These are phyloP conservation scores for Macropodus opercularis DNA, from an alignment of 2,797 vertebrate genomes.

Conservation along the genomic window DNA sequence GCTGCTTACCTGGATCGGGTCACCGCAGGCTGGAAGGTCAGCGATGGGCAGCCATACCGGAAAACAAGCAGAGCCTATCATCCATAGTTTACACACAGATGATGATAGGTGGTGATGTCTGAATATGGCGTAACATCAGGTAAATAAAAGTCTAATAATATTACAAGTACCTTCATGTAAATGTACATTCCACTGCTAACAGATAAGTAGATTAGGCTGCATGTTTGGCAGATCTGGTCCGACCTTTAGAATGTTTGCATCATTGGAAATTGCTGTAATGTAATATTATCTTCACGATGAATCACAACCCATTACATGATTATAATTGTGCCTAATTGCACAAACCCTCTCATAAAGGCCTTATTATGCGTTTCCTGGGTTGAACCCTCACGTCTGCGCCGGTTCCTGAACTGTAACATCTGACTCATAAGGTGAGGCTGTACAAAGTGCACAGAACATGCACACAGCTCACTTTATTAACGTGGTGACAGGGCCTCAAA, in stretches of 20 bases:
- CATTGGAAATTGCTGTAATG: background rate
- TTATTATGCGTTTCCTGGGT: constrained; percentile 5
- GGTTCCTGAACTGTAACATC: constrained; percentile 1
- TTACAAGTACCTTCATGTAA: no score
- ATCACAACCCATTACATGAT: constrained; percentile 2
- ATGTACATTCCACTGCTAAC: background rate
- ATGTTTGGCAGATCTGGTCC: background rate
- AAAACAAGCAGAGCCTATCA: no score
- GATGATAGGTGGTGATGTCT: no score
- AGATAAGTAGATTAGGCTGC: background rate
- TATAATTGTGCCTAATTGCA: constrained; percentile 1
- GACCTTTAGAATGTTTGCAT: background rate
- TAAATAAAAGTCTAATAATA: no score
- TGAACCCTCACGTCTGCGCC: constrained; percentile 11
- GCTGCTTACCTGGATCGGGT: no score
- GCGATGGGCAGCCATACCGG: no score
- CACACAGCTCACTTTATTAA: constrained; percentile 32
- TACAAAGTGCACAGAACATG: constrained; percentile 37
- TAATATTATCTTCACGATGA: background rate
- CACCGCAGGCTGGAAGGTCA: no score
- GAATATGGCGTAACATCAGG: no score
- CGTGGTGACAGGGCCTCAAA: constrained; percentile 16
- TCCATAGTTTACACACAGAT: no score
- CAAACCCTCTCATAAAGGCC: constrained; percentile 4
- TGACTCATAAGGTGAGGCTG: constrained; percentile 19